Conservation (phyloP, 30 jellyfish, hydroid and myxozoan species). For the Aurelia coerulea region DNA sequence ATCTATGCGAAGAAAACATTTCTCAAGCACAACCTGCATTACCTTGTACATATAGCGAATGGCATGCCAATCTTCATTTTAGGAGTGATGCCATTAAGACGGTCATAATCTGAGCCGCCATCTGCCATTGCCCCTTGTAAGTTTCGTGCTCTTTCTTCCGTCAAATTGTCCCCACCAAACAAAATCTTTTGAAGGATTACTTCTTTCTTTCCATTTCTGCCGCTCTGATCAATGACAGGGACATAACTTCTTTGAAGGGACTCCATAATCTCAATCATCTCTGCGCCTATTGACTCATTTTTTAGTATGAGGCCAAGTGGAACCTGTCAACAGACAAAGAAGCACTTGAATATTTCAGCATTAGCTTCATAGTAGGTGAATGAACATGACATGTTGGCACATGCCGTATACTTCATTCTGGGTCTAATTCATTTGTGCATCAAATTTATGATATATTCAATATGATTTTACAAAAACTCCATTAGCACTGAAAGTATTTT, state of each 20-base stretch:
- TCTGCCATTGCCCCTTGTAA: constrained; percentile 35
- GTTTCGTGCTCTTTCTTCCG: constrained; percentile 10
- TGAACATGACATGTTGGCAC: too few relatives aligned
- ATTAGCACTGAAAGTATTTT: too few relatives aligned
- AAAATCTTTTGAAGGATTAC: background rate
- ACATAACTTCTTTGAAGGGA: background rate
- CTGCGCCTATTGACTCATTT: constrained; percentile 17
- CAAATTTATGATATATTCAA: background rate
- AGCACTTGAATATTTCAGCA: background rate
- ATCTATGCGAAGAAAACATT: background rate
- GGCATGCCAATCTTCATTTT: constrained; percentile 29
- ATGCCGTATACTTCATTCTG: too few relatives aligned
- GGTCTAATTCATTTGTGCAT: too few relatives aligned
- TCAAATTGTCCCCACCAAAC: background rate
- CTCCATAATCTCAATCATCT: background rate
- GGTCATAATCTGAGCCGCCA: constrained; percentile 2
- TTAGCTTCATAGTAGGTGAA: background rate
- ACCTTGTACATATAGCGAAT: constrained; percentile 30
- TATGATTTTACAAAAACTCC: background rate
- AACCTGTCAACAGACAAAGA: constrained; percentile 5
- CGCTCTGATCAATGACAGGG: background rate
- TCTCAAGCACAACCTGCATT: background rate
- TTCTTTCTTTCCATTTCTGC: background rate
- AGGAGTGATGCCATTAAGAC: constrained; percentile 8
- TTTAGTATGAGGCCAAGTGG: constrained; percentile 52